Percentiles rank a stretch among this genome's conserved stretches.
Conservation (phyloP, 2,888 invertebrate genomes). For the Dexiosoma caninum region DNA sequence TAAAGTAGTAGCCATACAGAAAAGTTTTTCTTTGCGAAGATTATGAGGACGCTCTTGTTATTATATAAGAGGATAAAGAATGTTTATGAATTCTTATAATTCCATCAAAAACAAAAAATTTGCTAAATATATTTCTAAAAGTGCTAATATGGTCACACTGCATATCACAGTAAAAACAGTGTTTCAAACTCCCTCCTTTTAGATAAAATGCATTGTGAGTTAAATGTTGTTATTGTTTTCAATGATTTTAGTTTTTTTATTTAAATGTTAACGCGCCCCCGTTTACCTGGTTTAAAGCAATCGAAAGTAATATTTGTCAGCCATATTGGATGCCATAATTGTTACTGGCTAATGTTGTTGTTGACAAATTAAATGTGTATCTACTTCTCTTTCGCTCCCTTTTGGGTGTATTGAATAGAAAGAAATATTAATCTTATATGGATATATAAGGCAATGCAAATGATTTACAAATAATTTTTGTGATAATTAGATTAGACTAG, state of each 20-base stretch:
- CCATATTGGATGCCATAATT: slow-evolving; percentile 76
- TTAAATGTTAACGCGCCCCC: slow-evolving; percentile 42
- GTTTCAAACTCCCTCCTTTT: background rate
- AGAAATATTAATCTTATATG: slow-evolving; percentile 18
- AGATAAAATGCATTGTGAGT: background rate
- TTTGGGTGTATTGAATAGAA: background rate
- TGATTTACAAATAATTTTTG: slow-evolving; percentile 32
- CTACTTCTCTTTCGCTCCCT: slow-evolving; percentile 66
- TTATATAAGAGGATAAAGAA: no score
- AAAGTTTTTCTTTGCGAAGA: no score
- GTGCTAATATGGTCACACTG: no score
- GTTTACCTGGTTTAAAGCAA: slow-evolving; percentile 53
- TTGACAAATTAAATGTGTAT: background rate
- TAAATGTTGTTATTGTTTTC: slow-evolving; percentile 37
- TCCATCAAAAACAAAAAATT: no score
- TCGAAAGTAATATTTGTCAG: slow-evolving; percentile 64
- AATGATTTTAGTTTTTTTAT: background rate
- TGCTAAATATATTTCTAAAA: no score
- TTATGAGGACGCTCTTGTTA: no score
- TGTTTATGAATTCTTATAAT: no score
- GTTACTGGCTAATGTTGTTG: slow-evolving; percentile 53
- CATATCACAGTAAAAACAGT: background rate
- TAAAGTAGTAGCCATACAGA: no score
- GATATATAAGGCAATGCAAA: background rate
- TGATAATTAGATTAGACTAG: no score